phyloP scores from a whole-genome alignment of 2,888 invertebrate genomes.

The Gasteruption jaculator region DNA sequence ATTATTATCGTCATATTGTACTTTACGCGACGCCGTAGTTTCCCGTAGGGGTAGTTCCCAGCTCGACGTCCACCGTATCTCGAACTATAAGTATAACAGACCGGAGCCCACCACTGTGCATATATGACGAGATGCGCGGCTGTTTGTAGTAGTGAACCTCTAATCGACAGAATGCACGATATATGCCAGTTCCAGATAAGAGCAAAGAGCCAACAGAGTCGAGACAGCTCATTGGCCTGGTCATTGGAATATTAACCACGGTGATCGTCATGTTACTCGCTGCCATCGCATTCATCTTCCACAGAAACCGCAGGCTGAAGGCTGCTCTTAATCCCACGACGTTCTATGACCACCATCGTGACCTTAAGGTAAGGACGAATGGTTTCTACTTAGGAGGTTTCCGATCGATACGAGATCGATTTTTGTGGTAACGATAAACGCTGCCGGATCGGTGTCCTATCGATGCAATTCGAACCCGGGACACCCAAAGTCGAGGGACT shows the following conservation, averaged over 20 bases:
- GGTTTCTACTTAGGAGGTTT: no score
- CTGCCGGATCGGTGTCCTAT: no score
- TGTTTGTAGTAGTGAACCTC: no score
- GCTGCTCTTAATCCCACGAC: constrained; percentile 42
- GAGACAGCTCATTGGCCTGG: constrained; percentile 61
- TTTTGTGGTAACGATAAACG: no score
- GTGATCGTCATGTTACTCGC: constrained; percentile 68
- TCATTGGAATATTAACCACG: constrained; percentile 68
- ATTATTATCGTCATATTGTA: constrained; percentile 30
- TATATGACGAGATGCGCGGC: background rate
- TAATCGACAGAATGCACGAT: no score
- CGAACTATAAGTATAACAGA: constrained; percentile 6
- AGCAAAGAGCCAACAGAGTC: constrained; percentile 56
- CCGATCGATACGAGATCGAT: no score
- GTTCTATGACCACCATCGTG: constrained; percentile 44
- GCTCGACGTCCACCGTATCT: background rate
- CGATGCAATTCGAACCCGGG: no score
- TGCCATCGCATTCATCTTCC: constrained; percentile 67
- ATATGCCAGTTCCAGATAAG: constrained; percentile 52
- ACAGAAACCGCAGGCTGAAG: constrained; percentile 60
- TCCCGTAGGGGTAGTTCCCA: constrained; percentile 22
- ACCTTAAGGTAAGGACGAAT: constrained; percentile 45
- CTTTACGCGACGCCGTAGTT: constrained; percentile 26
- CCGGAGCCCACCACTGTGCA: background rate
- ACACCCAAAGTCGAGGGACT: no score